Base-by-base conservation (phyloP, 1,140 invertebrate genomes). In the Scaptomyza montana region DNA sequence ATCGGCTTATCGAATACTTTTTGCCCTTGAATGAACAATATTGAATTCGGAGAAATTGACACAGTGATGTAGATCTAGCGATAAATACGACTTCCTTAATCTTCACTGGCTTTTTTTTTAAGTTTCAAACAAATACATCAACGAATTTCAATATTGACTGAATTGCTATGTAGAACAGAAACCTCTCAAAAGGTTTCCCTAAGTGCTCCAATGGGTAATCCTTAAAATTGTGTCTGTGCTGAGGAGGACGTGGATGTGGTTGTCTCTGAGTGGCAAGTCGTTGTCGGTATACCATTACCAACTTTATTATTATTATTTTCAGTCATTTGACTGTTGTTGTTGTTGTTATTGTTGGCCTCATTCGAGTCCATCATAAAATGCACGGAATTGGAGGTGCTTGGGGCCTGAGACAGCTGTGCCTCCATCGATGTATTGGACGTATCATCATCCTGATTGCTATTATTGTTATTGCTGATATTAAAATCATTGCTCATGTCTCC, bases 341-440 rank as follows among this genome's bases (percentile, higher is more conserved):
- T 33, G 30, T 33, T 33, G 30, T 36, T 36, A 2, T 36, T 36
- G 33, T 36, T 85, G 16, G 60, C 43, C 19, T 86, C 82, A 12
- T 8, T 61, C 9, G 63, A 21, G 6, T 75, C 74, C 4, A 65
- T 28, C 0, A 28, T 41, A 45, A 72, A 70, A 30, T 53, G 74
- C 36, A 63, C 25, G 4, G 80, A 85, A 36, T 69, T 75, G 4
- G 84, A 78, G 9, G 71, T 82, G 82, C 82, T 87, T 8, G 78
- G 78, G 3, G 75, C 71, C 54, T 78, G 71, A 2, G 82, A 86
- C 7, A 86, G n/a, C 47, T 86, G 82, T 8, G 82, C 81, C 72
- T 87, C 82, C 82, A 87, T 87, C 1, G 82, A 86, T 39, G 82
- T 78, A 45, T 81, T 73, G 12, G 82, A 87, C 5, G 71, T 60